phyloP scores from a whole-genome alignment of 2,113 vertebrate genomes.

The Patagioenas fasciata region DNA sequence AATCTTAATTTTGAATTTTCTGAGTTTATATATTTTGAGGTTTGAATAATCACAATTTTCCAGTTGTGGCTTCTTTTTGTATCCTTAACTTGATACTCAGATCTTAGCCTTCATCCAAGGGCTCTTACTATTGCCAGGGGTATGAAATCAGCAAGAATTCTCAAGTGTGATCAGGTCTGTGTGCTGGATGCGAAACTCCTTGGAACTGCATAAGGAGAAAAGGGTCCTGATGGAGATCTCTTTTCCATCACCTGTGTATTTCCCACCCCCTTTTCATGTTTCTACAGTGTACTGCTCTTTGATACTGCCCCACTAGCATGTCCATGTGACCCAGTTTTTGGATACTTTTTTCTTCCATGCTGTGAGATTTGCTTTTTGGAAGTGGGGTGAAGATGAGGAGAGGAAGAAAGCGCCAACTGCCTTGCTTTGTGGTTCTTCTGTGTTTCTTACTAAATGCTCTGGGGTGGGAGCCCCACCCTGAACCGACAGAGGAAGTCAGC shows the following conservation, averaged over 20 bases:
- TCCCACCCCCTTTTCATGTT: neutral
- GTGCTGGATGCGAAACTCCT: neutral
- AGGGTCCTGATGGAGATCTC: neutral
- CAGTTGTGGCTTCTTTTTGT: neutral
- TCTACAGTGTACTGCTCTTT: neutral
- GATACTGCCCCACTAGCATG: neutral
- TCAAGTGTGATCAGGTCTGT: neutral
- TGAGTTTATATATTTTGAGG: neutral
- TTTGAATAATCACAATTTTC: neutral
- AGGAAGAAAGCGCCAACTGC: neutral
- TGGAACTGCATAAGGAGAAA: neutral
- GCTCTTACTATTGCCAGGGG: neutral
- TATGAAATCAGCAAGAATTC: neutral
- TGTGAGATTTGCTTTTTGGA: neutral
- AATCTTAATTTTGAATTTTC: neutral
- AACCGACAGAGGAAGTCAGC: slow-evolving; percentile 17
- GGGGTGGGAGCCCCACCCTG: slow-evolving; percentile 47
- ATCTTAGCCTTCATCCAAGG: neutral
- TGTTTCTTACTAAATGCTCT: neutral
- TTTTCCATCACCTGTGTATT: neutral
- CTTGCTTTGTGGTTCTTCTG: neutral
- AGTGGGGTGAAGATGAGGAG: neutral
- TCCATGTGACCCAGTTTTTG: neutral
- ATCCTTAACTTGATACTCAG: neutral
- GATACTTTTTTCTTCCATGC: neutral